Base-by-base conservation (phyloP, 2,888 invertebrate species). In the Seira ritae region DNA sequence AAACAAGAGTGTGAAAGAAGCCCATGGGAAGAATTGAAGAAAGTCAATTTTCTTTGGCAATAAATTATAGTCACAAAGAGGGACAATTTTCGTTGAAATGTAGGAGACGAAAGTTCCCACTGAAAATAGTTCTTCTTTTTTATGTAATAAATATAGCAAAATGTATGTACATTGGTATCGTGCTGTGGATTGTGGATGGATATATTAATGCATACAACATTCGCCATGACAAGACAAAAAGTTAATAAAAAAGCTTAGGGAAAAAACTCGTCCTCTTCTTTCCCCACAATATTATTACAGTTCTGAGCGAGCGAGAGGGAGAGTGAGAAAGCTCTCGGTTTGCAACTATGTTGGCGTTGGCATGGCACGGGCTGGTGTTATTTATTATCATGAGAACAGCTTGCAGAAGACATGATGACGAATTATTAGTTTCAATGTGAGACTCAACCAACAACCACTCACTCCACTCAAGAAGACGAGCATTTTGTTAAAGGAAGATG, bases 21-120 rank as follows among this genome's bases (percentile, higher is more conserved):
- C 77, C 71, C 72, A 72, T 77, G 82, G 82, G 82, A 82, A 72
- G 82, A 82, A 77, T 77, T 71, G 77, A 71, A 82, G 76, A 82
- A 82, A 82, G 82, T 82, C 82, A 82, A 82, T 82, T 81, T 82
- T 72, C 50, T 77, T 55, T 20, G 24, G 72, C 31, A 81, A 81
- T 81, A 82, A 82, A 82, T 82, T 82, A 82, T 72, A 77, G 76
- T 75, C 71, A 67, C 71, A 66, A 76, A 37, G n/a, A 71, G 72
- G 60, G 72, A 77, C 82, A 82, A 72, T 82, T 82, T 82, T 60
- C 37, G 73, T 65, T 68, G 19, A 46, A 31, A 1, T 23, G 22
- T 4, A 3, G 17, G 60, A 60, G 60, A 19, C 17, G 17, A n/a
- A 10, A n/a, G 60, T 60, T 60, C 60, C 60, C 60, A 60, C 60